Evolutionary conservation across 2,797 vertebrate genomes (phyloP), one percentile per base, ranked within the genome.

Genomic region (Diplodus sargus): DNA sequence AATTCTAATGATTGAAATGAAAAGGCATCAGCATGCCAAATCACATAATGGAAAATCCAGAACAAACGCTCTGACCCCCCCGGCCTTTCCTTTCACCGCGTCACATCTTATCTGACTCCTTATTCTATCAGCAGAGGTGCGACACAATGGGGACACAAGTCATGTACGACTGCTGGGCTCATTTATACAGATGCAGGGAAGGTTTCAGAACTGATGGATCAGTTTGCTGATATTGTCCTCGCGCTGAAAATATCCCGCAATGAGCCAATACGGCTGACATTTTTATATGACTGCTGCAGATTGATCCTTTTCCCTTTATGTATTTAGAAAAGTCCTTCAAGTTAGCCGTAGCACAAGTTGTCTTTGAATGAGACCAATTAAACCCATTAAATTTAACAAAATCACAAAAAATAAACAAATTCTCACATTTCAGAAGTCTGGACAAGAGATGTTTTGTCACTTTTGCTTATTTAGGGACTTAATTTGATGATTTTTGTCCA

Each of bases 1-100:
- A 92, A 91, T 91, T 77, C 88, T 86, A 89, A 88, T 87, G 89
- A 90, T 90, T 88, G 85, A 85, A 92, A 90, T 84, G 88, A 87
- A 92, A 34, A 91, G 82, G 83, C 87, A 89, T 89, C 90, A 78
- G 80, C 85, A 78, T 69, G 79, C 70, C 84, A 85, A 88, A 90
- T 91, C 84, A 70, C 77, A 89, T 85, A 84, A 90, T 84, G 84
- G 81, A 81, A 84, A 87, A 89, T 79, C 79, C 81, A 83, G 87
- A 87, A 89, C 79, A 90, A 89, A 89, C 60, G 69, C 66, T 17
- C 2, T 61, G 81, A 82, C 83, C 78, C 79, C 74, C 57, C 42
- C 20, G 61, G 64, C 85, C 84, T 83, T 79, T 57, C 78, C 63
- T 72, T 85, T 89, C 59, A 56, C 72, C 1, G 61, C 63, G 7